Percentiles rank a stretch among this genome's conserved stretches.
Evolutionary conservation across 2,888 invertebrate species (phyloP).

Genomic region (Dione vanillae): DNA sequence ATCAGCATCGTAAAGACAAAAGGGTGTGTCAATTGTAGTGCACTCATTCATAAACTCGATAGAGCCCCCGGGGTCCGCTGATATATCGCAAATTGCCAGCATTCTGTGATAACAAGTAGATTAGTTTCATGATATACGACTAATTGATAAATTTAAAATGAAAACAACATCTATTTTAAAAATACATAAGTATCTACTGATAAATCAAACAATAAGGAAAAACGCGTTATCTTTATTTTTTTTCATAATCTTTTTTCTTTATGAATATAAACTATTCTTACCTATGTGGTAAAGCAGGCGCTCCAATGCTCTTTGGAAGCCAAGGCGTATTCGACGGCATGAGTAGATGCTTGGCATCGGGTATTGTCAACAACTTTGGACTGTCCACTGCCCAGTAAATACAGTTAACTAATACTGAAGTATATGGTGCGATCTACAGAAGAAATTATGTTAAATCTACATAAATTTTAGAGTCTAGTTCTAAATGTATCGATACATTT

Average conservation of each 20-base stretch:
- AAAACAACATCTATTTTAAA: conserved; percentile 8
- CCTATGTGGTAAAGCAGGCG: conserved; percentile 93
- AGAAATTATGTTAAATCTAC: too few relatives aligned
- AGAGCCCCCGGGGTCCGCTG: conserved; percentile 99
- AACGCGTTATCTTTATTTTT: neutral
- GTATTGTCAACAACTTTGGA: conserved; percentile 97
- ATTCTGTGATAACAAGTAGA: conserved; percentile 81
- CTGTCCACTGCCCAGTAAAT: conserved; percentile 99
- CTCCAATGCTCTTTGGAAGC: conserved; percentile 94
- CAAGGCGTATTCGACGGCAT: conserved; percentile 96
- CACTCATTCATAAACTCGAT: conserved; percentile 99
- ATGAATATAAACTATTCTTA: conserved; percentile 45
- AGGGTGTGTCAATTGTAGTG: conserved; percentile 99
- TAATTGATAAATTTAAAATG: neutral
- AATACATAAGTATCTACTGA: conserved; percentile 4
- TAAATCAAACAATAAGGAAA: conserved; percentile 6
- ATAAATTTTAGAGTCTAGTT: too few relatives aligned
- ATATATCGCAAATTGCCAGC: conserved; percentile 98
- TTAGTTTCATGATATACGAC: conserved; percentile 1
- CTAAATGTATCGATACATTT: too few relatives aligned
- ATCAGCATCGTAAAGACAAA: conserved; percentile 99
- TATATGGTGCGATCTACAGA: conserved; percentile 95
- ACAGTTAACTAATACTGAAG: conserved; percentile 98
- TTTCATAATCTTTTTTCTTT: neutral
- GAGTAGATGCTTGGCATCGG: conserved; percentile 97